Base-by-base conservation (phyloP, 2,113 vertebrate genomes). In the Eira barbara region DNA sequence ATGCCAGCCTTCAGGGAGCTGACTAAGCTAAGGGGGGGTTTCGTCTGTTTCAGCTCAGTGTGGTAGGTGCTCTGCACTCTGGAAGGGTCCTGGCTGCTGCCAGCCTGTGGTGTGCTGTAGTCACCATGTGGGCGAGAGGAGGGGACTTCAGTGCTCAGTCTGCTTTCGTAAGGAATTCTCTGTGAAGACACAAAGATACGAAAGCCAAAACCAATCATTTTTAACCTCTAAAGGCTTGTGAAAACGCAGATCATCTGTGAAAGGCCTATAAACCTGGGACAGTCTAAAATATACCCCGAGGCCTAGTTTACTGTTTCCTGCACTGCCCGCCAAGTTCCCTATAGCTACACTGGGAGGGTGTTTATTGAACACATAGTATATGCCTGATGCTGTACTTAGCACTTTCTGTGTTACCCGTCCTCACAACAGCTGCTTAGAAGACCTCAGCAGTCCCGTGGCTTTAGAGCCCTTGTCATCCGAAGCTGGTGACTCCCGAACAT, bases 161-260 rank as follows among this genome's bases (percentile, higher is more conserved):
- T 97, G 9, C 96, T 96, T 97, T 97, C 55, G 90, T 76, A 94
- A 84, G 63, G 42, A 93, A 65, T 84, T 97, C 2, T 42, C 34
- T 0, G 47, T 76, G 87, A 97, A 92, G 85, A 95, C 96, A 80
- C 25, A 91, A 81, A 96, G 89, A 83, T 52, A 36, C 17, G 80
- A 94, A 97, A 97, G 71, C 27, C 71, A 94, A 96, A 95, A 97
- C 95, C 87, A 98, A 91, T 45, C 71, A 93, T 55, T 87, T 97
- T 97, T 74, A 95, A 92, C 57, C 36, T 93, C 63, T 36, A 96
- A 96, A 97, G 78, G 61, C 61, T 94, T 81, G 79, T 4, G 95
- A 98, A 98, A 98, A 83, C 81, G 96, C 96, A 96, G 98, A 94
- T 88, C 96, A 91, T 45, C 89, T 97, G 90, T 55, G 90, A 97